These are phyloP conservation scores for Leuciscus idus DNA, from an alignment of 2,113 vertebrate species.

Conservation along the genomic window DNA sequence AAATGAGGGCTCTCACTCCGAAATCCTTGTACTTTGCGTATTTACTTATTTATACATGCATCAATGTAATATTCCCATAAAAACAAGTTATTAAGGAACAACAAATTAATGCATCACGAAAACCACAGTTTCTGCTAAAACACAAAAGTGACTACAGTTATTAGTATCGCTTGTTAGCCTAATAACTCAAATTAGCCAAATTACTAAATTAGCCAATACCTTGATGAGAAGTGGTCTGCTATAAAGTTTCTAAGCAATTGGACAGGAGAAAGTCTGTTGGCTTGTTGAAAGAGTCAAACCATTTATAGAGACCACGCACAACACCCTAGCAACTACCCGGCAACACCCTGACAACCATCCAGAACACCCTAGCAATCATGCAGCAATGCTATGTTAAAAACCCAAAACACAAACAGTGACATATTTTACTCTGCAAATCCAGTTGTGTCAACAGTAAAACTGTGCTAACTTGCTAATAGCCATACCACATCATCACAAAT, in stretches of 20 bases:
- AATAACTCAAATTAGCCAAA: not conserved
- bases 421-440: not conserved
- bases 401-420: not conserved
- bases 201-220: not conserved
- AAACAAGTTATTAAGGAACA: conserved; percentile 60
- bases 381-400: not conserved
- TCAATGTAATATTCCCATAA: conserved; percentile 62
- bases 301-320: not conserved
- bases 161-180: not conserved
- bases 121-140: not conserved
- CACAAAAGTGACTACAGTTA: not conserved
- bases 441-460: not conserved
- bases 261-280: not conserved
- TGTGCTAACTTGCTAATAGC: not conserved
- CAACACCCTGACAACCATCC: not conserved
- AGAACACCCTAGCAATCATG: not conserved
- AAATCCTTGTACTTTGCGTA: conserved; percentile 60
- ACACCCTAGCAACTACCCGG: not conserved
- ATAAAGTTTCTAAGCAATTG: not conserved
- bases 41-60: conserved; percentile 69
- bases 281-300: not conserved
- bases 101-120: not conserved
- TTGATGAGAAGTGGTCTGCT: not conserved
- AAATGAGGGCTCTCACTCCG: conserved; percentile 61
- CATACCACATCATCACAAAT: not conserved